These are phyloP conservation scores for Anguilla obscura DNA, from an alignment of 2,797 vertebrate genomes.

Conservation along the genomic window DNA sequence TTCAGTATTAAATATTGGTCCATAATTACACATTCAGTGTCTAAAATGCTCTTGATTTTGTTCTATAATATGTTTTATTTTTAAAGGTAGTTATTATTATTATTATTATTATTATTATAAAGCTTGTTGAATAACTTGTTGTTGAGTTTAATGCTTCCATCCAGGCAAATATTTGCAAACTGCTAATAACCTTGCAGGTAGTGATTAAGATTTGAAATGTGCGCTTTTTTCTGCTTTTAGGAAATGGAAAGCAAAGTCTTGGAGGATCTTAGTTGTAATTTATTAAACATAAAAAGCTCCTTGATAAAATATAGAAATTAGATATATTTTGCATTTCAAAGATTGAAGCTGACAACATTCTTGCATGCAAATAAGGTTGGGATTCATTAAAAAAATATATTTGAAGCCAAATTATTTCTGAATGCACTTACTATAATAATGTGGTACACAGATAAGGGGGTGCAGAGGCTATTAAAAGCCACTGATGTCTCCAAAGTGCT, in stretches of 20 bases:
- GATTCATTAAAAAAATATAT: constrained; percentile 81
- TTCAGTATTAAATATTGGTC: neutral
- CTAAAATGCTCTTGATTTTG: neutral
- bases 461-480: constrained; percentile 82
- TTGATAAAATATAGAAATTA: constrained; percentile 98
- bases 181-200: constrained; percentile 94
- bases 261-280: constrained; percentile 92
- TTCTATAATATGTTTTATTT: constrained; percentile 15
- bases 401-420: constrained; percentile 87
- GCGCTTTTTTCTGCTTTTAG: constrained; percentile 89
- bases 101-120: constrained; percentile 36
- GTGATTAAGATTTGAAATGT: constrained; percentile 96
- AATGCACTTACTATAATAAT: constrained; percentile 89
- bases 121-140: constrained; percentile 79
- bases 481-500: constrained; percentile 88
- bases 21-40: neutral
- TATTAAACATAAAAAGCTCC: constrained; percentile 98
- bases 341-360: constrained; percentile 90
- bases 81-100: neutral
- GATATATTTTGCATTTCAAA: constrained; percentile 97
- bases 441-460: constrained; percentile 85
- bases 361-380: constrained; percentile 91
- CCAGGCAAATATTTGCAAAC: constrained; percentile 90
- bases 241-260: constrained; percentile 98
- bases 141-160: constrained; percentile 81